These are phyloP conservation scores for Zoroaster sp. DNA, from an alignment of 53 echinoderm and acorn worm species.

Conservation along the genomic window DNA sequence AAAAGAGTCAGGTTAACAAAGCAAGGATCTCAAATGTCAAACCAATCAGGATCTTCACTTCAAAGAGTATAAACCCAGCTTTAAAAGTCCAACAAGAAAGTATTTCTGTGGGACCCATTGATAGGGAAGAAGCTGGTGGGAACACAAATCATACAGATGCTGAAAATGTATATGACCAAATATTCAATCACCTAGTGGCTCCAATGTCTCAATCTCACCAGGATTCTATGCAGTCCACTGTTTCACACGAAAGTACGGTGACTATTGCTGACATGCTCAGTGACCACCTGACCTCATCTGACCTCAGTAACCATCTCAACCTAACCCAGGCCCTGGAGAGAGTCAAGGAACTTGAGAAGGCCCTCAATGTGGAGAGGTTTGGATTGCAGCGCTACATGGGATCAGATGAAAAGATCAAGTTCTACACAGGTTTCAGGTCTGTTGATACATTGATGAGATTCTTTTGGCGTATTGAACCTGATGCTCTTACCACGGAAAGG, in stretches of 20 bases:
- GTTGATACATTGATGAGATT: constrained; percentile 40
- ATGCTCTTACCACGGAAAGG: constrained; percentile 24
- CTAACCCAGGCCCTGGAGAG: constrained; percentile 19
- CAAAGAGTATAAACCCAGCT: neutral
- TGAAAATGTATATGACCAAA: constrained; percentile 13
- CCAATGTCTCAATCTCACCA: neutral
- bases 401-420: constrained; percentile 38
- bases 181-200: constrained; percentile 5
- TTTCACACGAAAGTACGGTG: neutral
- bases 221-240: neutral
- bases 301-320: neutral
- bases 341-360: constrained; percentile 38
- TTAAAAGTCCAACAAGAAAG: neutral
- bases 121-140: neutral
- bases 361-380: constrained; percentile 13
- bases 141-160: neutral
- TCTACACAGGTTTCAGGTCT: constrained; percentile 41
- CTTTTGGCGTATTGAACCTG: constrained; percentile 53
- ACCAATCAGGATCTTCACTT: constrained; percentile 20
- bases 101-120: neutral
- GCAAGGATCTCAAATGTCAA: constrained; percentile 41
- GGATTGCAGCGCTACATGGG: constrained; percentile 12
- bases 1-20: neutral
- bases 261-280: constrained; percentile 18
- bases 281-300: neutral